Conservation (phyloP, 2,888 invertebrate species). For the Himalopsyche kuldschensis region DNA sequence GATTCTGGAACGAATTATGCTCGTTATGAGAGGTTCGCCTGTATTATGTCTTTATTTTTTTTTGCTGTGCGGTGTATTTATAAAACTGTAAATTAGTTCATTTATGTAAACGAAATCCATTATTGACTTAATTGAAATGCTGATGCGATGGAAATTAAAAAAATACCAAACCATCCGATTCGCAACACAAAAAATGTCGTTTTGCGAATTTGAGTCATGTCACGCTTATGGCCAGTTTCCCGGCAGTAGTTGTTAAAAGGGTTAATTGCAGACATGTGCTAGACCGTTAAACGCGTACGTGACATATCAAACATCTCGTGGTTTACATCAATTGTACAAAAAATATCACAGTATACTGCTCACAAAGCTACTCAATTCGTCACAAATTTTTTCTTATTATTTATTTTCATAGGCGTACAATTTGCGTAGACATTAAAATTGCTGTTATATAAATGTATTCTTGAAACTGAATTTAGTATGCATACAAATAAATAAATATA, state of each 20-base stretch:
- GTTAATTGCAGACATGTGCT: conserved; percentile 1
- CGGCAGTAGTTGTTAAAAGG: neutral
- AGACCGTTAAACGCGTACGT: neutral
- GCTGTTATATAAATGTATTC: too few relatives aligned
- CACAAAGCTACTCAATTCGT: too few relatives aligned
- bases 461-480: too few relatives aligned
- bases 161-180: neutral
- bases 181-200: neutral
- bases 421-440: too few relatives aligned
- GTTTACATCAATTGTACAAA: neutral
- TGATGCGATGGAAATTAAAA: neutral
- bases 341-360: neutral
- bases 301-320: neutral
- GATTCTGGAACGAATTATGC: too few relatives aligned
- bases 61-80: too few relatives aligned
- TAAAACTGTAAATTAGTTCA: too few relatives aligned
- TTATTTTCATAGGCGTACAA: too few relatives aligned
- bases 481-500: too few relatives aligned
- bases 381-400: too few relatives aligned
- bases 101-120: neutral
- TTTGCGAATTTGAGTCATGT: neutral
- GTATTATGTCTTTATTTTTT: too few relatives aligned
- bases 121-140: neutral
- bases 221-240: neutral
- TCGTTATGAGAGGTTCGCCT: too few relatives aligned